Base-by-base conservation (phyloP, 2,797 vertebrate species). In the Danio kyathit region DNA sequence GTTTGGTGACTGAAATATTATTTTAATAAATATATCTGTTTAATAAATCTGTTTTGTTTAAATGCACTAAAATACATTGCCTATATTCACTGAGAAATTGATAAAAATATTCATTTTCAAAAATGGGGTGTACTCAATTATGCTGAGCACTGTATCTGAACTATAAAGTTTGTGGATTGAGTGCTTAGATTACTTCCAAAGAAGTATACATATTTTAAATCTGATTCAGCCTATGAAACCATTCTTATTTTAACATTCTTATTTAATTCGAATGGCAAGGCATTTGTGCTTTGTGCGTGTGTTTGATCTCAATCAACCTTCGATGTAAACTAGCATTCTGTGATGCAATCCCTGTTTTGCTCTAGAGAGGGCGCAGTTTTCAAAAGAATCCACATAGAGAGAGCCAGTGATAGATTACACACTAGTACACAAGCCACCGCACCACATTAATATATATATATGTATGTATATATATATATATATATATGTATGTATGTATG, bases 311-410 rank as follows among this genome's bases (percentile, higher is more conserved):
- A 52, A 14, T 38, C 12, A 43, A 13, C 13, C 40, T 63, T 13
- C 7, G 38, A 63, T 41, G 16, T 38, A 29, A 29, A 16, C 8
- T 41, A 40, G 4, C 9, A 29, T 14, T 44, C 16, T 48, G 29
- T 40, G 40, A 19, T 74, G 74, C 79, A 83, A 56, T 70, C 77
- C 10, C 16, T 60, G 44, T 1, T 6, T 76, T 51, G 65, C 29
- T 65, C 85, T 29, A n/a, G 7, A 41, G 67, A 77, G 73, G 80
- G 64, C 80, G 67, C 43, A 74, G 51, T 81, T 65, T 74, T 12
- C 81, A 80, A 63, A 66, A 29, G 46, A 61, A 77, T 63, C 29
- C 1, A 29, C 29, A 16, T 5, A 51, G 21, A 64, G 1, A 64
- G 1, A 7, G 13, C 14, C n/a, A 38, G 13, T n/a, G 11, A 52